Conservation (phyloP, 2,797 vertebrate genomes). For the Tragopan temminckii region DNA sequence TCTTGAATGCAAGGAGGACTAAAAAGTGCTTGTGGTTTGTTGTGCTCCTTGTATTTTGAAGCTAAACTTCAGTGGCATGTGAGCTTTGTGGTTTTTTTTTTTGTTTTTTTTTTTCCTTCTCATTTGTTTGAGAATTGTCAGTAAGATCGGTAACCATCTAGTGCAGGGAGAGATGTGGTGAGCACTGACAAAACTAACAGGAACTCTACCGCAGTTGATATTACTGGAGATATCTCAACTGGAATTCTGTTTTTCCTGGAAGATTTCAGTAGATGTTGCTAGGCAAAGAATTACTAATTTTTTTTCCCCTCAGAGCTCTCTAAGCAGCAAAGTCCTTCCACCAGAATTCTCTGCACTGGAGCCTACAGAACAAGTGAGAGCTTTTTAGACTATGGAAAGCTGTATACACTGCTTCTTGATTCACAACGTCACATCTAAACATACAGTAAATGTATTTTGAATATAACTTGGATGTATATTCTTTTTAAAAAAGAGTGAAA, state of each 20-base stretch:
- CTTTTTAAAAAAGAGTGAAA: background rate
- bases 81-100: background rate
- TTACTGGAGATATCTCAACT: background rate
- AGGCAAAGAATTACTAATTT: background rate
- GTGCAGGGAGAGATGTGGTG: background rate
- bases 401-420: background rate
- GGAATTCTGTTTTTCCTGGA: background rate
- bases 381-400: background rate
- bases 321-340: background rate
- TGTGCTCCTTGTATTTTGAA: background rate
- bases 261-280: background rate
- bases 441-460: background rate
- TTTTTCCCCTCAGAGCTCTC: background rate
- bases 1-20: background rate
- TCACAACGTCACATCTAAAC: background rate
- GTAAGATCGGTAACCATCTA: background rate
- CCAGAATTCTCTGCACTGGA: background rate
- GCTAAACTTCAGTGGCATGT: background rate
- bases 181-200: fast-evolving
- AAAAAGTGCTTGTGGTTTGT: background rate
- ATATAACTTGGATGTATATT: background rate
- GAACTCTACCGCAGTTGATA: fast-evolving
- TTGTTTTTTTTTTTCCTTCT: background rate
- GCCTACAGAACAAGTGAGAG: fast-evolving
- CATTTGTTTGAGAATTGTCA: background rate